Percentiles rank a stretch among this genome's conserved stretches.
These are phyloP conservation scores for Palloptera scutellata DNA, from an alignment of 2,888 invertebrate species.

Conservation along the genomic window DNA sequence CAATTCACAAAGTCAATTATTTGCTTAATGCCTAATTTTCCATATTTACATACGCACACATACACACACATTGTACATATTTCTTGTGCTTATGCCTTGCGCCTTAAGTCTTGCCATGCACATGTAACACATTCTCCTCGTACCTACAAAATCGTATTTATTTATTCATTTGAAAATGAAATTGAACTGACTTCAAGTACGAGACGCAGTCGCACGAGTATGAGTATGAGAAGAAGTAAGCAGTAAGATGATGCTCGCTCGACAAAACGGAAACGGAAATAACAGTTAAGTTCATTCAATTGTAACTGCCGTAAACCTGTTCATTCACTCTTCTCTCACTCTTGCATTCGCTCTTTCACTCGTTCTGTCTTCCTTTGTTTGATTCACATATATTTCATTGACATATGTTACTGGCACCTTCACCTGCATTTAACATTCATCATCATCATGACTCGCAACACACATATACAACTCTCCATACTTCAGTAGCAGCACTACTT, in stretches of 20 bases:
- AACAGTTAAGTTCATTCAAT: conserved; percentile 4
- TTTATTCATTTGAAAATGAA: conserved; percentile 5
- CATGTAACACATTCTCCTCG: too few species aligned
- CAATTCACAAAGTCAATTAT: not conserved
- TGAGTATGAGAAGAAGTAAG: not conserved
- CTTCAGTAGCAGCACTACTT: too few species aligned
- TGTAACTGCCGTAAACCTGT: not conserved
- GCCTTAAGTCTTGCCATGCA: too few species aligned
- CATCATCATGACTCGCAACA: not conserved
- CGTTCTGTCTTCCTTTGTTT: too few species aligned
- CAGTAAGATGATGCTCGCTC: not conserved
- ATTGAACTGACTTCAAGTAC: not conserved
- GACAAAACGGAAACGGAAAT: conserved; percentile 4
- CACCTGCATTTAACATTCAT: not conserved
- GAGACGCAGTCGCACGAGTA: too few species aligned
- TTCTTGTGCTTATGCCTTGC: not conserved
- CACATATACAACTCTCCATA: too few species aligned
- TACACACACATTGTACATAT: not conserved
- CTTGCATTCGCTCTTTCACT: too few species aligned
- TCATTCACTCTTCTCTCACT: too few species aligned
- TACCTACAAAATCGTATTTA: not conserved
- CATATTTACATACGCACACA: not conserved
- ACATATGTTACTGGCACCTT: not conserved
- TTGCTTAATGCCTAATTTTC: conserved; percentile 4
- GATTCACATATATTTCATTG: not conserved